Evolutionary conservation across 2,888 invertebrate genomes (phyloP).

Genomic region (Agrotis ipsilon): DNA sequence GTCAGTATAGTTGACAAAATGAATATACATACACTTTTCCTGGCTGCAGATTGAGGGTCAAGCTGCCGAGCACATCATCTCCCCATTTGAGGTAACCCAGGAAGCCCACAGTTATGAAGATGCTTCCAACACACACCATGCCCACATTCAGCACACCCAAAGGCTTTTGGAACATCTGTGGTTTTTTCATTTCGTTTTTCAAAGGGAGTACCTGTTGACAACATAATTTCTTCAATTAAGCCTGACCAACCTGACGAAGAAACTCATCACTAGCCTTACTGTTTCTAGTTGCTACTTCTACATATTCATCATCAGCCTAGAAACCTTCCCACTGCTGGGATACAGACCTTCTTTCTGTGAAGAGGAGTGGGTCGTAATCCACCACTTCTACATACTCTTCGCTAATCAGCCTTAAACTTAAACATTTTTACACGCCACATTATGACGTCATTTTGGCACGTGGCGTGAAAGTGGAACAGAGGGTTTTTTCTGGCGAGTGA

Average conservation of each 20-base stretch:
- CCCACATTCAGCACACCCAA: conserved; percentile 97
- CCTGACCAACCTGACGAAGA: background rate
- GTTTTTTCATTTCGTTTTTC: conserved; percentile 97
- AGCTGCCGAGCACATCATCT: conserved; percentile 94
- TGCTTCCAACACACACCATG: conserved; percentile 94
- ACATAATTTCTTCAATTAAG: background rate
- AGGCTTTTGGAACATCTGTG: conserved; percentile 94
- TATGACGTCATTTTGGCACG: too few relatives aligned
- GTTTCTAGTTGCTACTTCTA: background rate
- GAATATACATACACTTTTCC: conserved; percentile 88
- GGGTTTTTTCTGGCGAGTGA: too few relatives aligned
- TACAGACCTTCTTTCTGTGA: too few relatives aligned
- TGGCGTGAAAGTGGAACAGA: background rate
- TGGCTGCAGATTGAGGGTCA: conserved; percentile 96
- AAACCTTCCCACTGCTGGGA: too few relatives aligned
- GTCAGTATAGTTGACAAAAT: background rate
- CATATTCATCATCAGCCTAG: too few relatives aligned
- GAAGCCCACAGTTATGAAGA: conserved; percentile 96
- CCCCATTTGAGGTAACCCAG: conserved; percentile 97
- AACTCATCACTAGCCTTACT: background rate
- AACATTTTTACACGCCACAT: too few relatives aligned
- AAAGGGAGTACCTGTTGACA: conserved; percentile 95
- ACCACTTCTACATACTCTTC: background rate
- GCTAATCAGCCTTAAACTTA: too few relatives aligned
- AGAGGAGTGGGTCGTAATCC: too few relatives aligned